phyloP scores from a whole-genome alignment of 2,888 invertebrate genomes.

The Netelia fuscicornis region DNA sequence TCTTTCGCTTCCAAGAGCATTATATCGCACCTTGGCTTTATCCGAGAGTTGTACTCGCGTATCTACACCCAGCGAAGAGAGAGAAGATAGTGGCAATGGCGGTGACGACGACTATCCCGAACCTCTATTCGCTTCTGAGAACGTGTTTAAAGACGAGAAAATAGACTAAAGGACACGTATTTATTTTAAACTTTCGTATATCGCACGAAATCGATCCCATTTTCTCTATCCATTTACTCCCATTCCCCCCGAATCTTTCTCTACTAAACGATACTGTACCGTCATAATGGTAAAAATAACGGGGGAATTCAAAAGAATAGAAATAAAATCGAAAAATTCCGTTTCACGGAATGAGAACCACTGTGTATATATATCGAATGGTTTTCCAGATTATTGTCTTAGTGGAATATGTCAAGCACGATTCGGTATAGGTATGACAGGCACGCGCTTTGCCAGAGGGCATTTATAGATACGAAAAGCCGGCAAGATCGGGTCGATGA shows the following conservation, averaged over 20 bases:
- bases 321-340: background rate
- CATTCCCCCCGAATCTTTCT: background rate
- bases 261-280: too few relatives aligned
- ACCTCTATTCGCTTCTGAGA: conserved; percentile 3
- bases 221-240: background rate
- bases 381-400: conserved; percentile 73
- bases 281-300: background rate
- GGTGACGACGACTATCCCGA: conserved; percentile 62
- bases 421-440: conserved; percentile 60
- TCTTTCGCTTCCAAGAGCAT: conserved; percentile 36
- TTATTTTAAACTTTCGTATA: conserved; percentile 3
- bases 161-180: conserved; percentile 8
- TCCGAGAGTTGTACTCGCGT: conserved; percentile 23
- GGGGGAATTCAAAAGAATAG: background rate
- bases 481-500: conserved; percentile 52
- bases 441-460: conserved; percentile 38
- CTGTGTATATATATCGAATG: conserved; percentile 42
- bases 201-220: conserved; percentile 14
- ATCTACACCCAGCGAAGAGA: background rate
- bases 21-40: conserved; percentile 38
- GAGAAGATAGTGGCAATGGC: conserved; percentile 44
- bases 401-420: conserved; percentile 73
- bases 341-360: conserved; percentile 47
- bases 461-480: conserved; percentile 64
- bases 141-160: conserved; percentile 42